Percentiles rank a stretch among this genome's conserved stretches.
Evolutionary conservation across 2,113 vertebrate species (phyloP).

Genomic region (Macrotus californicus): DNA sequence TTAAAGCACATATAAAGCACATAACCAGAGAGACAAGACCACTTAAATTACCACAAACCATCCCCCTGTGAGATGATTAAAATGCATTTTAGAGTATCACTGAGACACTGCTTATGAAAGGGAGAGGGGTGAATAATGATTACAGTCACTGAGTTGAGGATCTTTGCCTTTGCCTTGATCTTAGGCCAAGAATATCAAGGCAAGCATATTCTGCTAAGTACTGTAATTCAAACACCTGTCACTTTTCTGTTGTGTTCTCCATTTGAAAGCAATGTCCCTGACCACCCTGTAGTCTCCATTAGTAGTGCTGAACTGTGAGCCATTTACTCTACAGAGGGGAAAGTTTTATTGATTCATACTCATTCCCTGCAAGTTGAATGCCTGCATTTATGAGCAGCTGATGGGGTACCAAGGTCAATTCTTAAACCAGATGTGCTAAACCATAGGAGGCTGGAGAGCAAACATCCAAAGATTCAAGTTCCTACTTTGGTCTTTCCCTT

Average conservation of each 20-base stretch:
- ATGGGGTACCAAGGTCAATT: background rate
- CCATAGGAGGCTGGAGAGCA: background rate
- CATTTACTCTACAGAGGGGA: background rate
- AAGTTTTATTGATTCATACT: background rate
- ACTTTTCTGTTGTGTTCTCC: background rate
- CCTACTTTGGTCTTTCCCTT: background rate
- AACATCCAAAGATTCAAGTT: background rate
- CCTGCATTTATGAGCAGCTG: background rate
- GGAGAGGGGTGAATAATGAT: background rate
- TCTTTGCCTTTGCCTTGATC: constrained; percentile 11
- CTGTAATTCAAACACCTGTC: background rate
- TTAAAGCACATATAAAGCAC: background rate
- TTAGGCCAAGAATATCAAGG: background rate
- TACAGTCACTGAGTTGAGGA: background rate
- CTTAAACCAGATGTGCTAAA: background rate
- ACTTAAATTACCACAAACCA: background rate
- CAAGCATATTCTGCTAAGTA: background rate
- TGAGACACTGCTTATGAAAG: background rate
- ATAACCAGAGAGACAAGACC: background rate
- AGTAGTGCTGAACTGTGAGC: constrained; percentile 24
- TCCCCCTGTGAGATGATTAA: background rate
- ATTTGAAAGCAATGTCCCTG: background rate
- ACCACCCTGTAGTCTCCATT: background rate
- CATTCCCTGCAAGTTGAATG: background rate
- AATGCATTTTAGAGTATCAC: background rate